A percentile compares a stretch with the other conserved stretches of the same genome.
These are phyloP conservation scores for Heterodera carotae DNA, from an alignment of 1,140 invertebrate species.

Conservation along the genomic window DNA sequence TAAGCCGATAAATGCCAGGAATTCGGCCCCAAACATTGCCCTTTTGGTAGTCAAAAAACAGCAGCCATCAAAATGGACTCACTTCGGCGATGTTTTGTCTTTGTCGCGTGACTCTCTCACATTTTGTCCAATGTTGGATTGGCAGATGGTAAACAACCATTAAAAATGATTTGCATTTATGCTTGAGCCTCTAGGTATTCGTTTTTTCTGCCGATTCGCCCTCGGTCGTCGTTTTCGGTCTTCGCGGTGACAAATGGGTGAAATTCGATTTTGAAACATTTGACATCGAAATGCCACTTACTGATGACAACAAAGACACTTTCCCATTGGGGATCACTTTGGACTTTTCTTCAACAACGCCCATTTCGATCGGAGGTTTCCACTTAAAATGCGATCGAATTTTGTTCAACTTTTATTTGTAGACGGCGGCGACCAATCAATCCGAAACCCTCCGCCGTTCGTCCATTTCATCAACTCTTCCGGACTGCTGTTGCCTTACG, in stretches of 20 bases:
- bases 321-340: slow-evolving; percentile 32
- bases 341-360: slow-evolving; percentile 30
- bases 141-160: slow-evolving; percentile 34
- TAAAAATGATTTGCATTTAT: too few relatives aligned
- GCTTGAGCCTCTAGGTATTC: slow-evolving; percentile 35
- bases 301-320: slow-evolving; percentile 25
- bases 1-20: slow-evolving; percentile 4
- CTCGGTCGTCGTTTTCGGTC: slow-evolving; percentile 31
- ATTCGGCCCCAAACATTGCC: slow-evolving; percentile 29
- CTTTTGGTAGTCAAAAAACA: slow-evolving; percentile 56
- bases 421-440: background rate
- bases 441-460: slow-evolving; percentile 2
- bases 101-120: slow-evolving; percentile 23
- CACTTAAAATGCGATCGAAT: background rate
- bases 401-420: background rate
- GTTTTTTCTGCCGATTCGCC: slow-evolving; percentile 26
- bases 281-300: slow-evolving; percentile 41
- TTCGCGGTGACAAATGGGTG: slow-evolving; percentile 33
- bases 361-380: background rate
- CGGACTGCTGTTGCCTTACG: slow-evolving; percentile 13
- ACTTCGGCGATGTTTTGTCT: slow-evolving; percentile 31
- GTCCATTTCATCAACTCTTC: slow-evolving; percentile 17
- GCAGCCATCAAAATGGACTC: slow-evolving; percentile 36
- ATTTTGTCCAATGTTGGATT: slow-evolving; percentile 43
- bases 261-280: slow-evolving; percentile 39